These are phyloP conservation scores for Vireo griseus DNA, from an alignment of 2,797 vertebrate species.

Conservation along the genomic window DNA sequence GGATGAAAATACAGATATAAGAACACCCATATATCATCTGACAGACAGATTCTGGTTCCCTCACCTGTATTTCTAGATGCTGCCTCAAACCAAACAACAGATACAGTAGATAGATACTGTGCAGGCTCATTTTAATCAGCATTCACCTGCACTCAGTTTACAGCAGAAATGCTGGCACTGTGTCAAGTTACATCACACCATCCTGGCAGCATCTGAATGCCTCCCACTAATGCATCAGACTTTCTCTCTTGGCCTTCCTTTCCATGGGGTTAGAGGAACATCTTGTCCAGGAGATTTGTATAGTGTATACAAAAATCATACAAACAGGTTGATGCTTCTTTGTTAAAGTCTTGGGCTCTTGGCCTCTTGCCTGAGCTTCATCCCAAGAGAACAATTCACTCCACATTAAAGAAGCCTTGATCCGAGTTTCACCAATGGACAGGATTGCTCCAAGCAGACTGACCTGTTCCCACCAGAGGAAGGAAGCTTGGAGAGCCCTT, in stretches of 20 bases:
- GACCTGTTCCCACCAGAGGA: background rate
- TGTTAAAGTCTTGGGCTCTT: background rate
- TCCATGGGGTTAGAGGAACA: conserved; percentile 12
- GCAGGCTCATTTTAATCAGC: background rate
- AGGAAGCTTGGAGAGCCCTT: background rate
- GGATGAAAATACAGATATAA: background rate
- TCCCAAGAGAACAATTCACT: background rate
- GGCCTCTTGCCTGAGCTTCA: background rate
- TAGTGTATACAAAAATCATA: background rate
- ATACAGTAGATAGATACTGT: background rate
- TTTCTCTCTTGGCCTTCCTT: conserved; percentile 22
- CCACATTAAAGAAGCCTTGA: background rate
- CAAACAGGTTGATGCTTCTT: conserved; percentile 27
- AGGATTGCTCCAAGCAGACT: background rate
- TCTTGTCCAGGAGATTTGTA: conserved; percentile 26
- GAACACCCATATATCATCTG: background rate
- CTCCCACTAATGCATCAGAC: background rate
- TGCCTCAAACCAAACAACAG: background rate
- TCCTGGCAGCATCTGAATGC: conserved; percentile 12
- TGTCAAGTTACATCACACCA: background rate
- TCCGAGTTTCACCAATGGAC: background rate
- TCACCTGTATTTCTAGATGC: background rate
- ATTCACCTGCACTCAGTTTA: conserved; percentile 31
- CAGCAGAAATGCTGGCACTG: background rate
- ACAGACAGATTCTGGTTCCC: background rate